Percentiles rank a stretch among this genome's conserved stretches.
phyloP scores from a whole-genome alignment of 1,140 invertebrate species.

The Euschistus heros region DNA sequence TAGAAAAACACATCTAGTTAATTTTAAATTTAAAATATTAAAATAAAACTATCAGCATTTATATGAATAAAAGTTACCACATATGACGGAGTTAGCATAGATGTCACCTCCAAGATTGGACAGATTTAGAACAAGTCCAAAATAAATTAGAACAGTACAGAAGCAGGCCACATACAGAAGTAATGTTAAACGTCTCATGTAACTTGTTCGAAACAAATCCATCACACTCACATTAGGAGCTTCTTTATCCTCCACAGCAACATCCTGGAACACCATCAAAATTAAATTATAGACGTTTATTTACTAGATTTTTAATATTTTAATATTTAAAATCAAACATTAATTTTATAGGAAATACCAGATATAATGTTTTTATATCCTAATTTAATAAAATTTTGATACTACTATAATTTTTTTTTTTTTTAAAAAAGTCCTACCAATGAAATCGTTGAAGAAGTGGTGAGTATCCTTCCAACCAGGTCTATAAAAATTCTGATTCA shows the following conservation, averaged over 20 bases:
- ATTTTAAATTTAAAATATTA: not conserved
- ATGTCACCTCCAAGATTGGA: slow-evolving; percentile 57
- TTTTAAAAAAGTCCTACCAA: no score
- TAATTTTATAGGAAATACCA: no score
- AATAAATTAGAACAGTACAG: slow-evolving; percentile 58
- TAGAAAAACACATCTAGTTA: not conserved
- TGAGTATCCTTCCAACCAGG: no score
- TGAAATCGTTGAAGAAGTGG: no score
- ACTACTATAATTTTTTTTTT: no score
- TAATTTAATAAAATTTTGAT: no score
- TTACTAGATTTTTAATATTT: no score
- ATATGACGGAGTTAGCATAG: slow-evolving; percentile 44
- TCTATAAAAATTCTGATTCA: no score
- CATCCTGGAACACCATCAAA: not conserved
- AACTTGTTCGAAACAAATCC: slow-evolving; percentile 48
- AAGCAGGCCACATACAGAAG: slow-evolving; percentile 59
- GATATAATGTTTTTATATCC: no score
- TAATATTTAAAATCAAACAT: no score
- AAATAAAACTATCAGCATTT: not conserved
- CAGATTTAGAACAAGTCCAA: slow-evolving; percentile 56
- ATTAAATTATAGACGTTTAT: no score
- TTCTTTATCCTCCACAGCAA: slow-evolving; percentile 7
- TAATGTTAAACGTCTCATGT: slow-evolving; percentile 50
- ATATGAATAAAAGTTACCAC: slow-evolving; percentile 39
- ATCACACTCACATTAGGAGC: slow-evolving; percentile 39